phyloP scores from a whole-genome alignment of 2,797 vertebrate genomes.

The Coregonus ussuriensis region DNA sequence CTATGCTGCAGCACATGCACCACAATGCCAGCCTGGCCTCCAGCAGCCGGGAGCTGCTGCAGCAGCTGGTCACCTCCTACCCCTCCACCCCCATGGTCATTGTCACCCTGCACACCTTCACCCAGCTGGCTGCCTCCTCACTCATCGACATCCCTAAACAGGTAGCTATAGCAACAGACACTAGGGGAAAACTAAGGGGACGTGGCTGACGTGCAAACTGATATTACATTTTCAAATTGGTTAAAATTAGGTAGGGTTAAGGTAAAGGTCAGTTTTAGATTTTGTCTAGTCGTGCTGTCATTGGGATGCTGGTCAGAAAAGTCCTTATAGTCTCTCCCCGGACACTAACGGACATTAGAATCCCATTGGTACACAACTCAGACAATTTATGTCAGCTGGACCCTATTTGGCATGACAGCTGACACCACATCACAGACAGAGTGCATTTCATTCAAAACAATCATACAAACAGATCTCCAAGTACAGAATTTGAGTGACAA shows the following conservation, averaged over 20 bases:
- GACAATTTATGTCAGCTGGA: not conserved
- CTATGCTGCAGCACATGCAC: constrained; percentile 98
- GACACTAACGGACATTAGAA: not conserved
- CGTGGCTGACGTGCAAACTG: too few relatives aligned
- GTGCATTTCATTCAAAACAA: too few relatives aligned
- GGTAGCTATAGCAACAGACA: constrained; percentile 74
- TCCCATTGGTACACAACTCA: too few relatives aligned
- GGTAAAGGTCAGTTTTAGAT: too few relatives aligned
- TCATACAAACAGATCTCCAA: too few relatives aligned
- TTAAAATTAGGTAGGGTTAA: too few relatives aligned
- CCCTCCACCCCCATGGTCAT: constrained; percentile 97
- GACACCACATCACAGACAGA: not conserved
- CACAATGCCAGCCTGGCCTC: constrained; percentile 92
- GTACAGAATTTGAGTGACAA: too few relatives aligned
- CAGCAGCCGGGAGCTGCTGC: constrained; percentile 89
- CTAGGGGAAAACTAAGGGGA: not conserved
- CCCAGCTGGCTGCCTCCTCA: constrained; percentile 92
- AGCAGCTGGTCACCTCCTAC: constrained; percentile 92
- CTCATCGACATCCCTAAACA: constrained; percentile 97
- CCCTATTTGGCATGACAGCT: not conserved
- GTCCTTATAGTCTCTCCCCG: not conserved
- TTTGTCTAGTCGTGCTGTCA: too few relatives aligned
- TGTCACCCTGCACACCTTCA: constrained; percentile 95
- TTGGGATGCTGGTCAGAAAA: not conserved
- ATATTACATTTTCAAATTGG: too few relatives aligned